Evolutionary conservation across 2,888 invertebrate genomes (phyloP).

Genomic region (Agrochola circellaris): DNA sequence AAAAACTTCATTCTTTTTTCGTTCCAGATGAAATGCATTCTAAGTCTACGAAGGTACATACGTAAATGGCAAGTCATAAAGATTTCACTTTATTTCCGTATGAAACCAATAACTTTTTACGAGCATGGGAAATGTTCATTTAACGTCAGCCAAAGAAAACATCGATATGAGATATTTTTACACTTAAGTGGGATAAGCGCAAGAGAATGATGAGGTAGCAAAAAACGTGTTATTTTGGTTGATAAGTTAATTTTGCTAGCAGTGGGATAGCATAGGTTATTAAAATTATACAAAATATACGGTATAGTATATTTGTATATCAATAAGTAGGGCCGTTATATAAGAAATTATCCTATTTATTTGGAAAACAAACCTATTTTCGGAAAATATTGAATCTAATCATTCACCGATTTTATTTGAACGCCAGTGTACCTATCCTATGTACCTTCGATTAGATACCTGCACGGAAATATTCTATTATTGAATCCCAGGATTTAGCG

Average conservation of each 20-base stretch:
- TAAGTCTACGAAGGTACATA: neutral
- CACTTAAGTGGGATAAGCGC: neutral
- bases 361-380: neutral
- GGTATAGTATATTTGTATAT: neutral
- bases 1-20: neutral
- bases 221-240: neutral
- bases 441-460: neutral
- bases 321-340: neutral
- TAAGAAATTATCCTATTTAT: too few relatives aligned
- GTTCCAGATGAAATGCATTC: neutral
- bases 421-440: constrained; percentile 14
- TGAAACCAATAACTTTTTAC: constrained; percentile 47
- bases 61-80: constrained; percentile 32
- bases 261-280: neutral
- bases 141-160: constrained; percentile 13
- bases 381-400: rapidly evolving
- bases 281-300: too few relatives aligned
- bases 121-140: constrained; percentile 22
- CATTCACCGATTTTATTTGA: neutral
- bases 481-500: constrained; percentile 21
- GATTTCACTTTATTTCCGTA: constrained; percentile 25
- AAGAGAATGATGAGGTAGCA: neutral
- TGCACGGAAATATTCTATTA: constrained; percentile 22
- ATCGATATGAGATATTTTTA: constrained; percentile 7
- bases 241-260: neutral